Base-by-base conservation (phyloP, 1,140 invertebrate genomes). In the Danaus melanippus region DNA sequence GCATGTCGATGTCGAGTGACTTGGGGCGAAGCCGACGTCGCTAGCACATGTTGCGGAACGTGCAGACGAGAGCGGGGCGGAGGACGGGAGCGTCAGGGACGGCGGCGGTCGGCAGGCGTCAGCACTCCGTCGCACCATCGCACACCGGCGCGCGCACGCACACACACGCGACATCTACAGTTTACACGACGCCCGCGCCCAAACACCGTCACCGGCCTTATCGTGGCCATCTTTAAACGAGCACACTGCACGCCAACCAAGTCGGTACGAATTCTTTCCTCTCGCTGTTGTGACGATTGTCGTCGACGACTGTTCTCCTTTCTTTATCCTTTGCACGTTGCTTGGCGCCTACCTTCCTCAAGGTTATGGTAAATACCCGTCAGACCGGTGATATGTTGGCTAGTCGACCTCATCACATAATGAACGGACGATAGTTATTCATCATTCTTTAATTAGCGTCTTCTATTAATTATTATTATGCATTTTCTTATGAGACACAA, bases 181-280 rank as follows among this genome's bases (percentile, higher is more conserved):
- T 64, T 69, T 59, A 79, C 76, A 77, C 78, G 74, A 74, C 76
- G 77, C 75, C 76, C 75, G 75, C 79, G 76, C 75, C 72, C 76
- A 76, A 78, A 69, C 76, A 83, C 74, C 77, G 80, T 81, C 82
- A 82, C 71, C 62, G 66, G 72, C 74, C 74, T 84, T 84, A 86
- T 86, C 80, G 83, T 69, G 76, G 78, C 79, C 83, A 86, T 86
- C 83, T 85, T 80, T 83, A 79, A 83, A 85, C 71, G 78, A 80
- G 72, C 77, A 68, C 74, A 69, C 55, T 68, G 73, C 79, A 82
- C 77, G 79, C 79, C 74, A 77, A 66, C 78, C 71, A 74, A 69
- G 69, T 72, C 70, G 73, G 74, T 74, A 81, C 71, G 76, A 82
- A 82, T 80, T 81, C 76, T 76, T 74, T 68, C 72, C 68, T 62